Conservation (phyloP, 2,888 invertebrate genomes). For the Philaethria dido region DNA sequence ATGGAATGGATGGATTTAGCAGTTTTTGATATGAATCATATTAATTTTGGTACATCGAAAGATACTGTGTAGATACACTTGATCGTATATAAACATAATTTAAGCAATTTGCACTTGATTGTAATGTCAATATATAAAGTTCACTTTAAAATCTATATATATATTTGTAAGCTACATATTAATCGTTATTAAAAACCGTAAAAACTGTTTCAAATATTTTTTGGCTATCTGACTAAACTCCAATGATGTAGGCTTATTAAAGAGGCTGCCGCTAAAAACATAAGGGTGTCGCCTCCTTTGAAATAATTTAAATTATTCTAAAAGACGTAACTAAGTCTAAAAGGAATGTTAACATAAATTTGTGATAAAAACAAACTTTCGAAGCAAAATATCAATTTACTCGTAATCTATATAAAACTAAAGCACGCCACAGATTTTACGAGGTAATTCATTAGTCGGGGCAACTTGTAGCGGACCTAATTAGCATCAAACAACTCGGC, state of each 20-base stretch:
- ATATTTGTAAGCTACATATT: too few relatives aligned
- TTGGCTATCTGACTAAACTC: not conserved
- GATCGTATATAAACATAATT: too few relatives aligned
- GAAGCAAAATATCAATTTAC: constrained; percentile 44
- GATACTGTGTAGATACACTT: too few relatives aligned
- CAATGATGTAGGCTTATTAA: not conserved
- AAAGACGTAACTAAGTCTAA: constrained; percentile 22
- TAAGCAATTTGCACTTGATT: too few relatives aligned
- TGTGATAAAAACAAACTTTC: constrained; percentile 33
- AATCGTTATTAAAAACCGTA: too few relatives aligned
- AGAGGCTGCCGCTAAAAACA: not conserved
- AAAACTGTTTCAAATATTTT: too few relatives aligned
- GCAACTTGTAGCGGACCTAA: constrained; percentile 65
- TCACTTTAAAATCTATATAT: too few relatives aligned
- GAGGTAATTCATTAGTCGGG: constrained; percentile 70
- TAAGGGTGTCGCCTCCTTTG: not conserved
- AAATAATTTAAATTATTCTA: constrained; percentile 8
- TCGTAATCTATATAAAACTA: constrained; percentile 45
- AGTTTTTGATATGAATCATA: too few relatives aligned
- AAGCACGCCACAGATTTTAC: constrained; percentile 55
- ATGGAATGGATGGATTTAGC: too few relatives aligned
- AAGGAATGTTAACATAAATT: constrained; percentile 13
- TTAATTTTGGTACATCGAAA: too few relatives aligned
- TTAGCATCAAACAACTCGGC: constrained; percentile 61
- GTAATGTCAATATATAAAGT: too few relatives aligned